Evolutionary conservation across 2,888 invertebrate species (phyloP).

Genomic region (Caenorhabditis doughertyi): DNA sequence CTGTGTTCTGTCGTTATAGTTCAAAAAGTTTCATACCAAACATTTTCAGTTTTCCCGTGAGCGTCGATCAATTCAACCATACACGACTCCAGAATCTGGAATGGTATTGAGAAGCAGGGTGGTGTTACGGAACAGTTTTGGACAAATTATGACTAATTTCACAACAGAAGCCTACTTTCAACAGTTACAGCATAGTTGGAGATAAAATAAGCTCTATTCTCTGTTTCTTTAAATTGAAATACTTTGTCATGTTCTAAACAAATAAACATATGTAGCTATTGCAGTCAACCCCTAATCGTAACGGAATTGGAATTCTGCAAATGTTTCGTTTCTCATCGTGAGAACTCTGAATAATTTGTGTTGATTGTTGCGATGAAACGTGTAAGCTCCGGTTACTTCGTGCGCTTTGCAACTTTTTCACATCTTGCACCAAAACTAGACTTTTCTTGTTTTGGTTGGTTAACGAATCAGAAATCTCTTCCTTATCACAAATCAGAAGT

Average conservation of each 20-base stretch:
- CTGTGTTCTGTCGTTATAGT: neutral
- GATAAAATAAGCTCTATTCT: neutral
- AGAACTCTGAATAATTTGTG: constrained; percentile 7
- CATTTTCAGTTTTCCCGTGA: constrained; percentile 7
- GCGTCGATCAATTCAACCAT: constrained; percentile 15
- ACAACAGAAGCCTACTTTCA: constrained; percentile 31
- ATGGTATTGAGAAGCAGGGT: too few species aligned
- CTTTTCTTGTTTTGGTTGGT: neutral
- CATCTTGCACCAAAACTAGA: constrained; percentile 16
- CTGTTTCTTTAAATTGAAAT: neutral
- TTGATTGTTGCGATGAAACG: constrained; percentile 5
- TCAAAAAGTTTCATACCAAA: neutral
- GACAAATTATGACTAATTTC: constrained; percentile 19
- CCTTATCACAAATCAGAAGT: neutral
- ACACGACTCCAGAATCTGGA: constrained; percentile 13
- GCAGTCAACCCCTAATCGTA: too few species aligned
- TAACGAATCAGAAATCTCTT: neutral
- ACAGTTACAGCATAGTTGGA: constrained; percentile 34
- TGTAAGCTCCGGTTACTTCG: constrained; percentile 1
- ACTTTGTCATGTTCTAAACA: neutral
- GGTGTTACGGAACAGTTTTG: constrained; percentile 19
- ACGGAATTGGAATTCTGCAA: neutral
- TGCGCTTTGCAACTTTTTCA: constrained; percentile 1
- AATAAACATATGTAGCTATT: neutral
- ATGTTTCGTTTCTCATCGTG: constrained; percentile 15